Percentiles rank a stretch among this genome's conserved stretches.
These are phyloP conservation scores for Steinernema scapterisci DNA, from an alignment of 2,888 invertebrate species.

Conservation along the genomic window DNA sequence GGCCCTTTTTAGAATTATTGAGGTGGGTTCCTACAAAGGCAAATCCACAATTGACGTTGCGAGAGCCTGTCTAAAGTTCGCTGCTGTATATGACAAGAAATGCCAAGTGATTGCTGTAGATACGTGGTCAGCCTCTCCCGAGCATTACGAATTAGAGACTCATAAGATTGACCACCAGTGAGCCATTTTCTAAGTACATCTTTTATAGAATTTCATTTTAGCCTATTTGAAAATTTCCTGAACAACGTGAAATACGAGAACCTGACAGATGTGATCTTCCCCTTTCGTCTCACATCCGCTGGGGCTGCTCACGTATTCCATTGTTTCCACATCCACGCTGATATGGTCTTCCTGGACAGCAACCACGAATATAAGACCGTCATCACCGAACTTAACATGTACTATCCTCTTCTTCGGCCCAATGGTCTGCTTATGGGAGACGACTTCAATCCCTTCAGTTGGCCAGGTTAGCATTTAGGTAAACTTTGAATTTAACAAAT, in stretches of 20 bases:
- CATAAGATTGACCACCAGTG: not conserved
- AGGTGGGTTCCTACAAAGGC: not conserved
- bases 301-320: constrained; percentile 11
- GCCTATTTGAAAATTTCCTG: not conserved
- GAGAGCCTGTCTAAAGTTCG: not conserved
- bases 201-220: not conserved
- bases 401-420: not conserved
- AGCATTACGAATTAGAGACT: not conserved
- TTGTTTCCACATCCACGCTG: constrained; percentile 13
- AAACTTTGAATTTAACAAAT: not conserved
- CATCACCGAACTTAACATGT: constrained; percentile 9
- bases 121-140: not conserved
- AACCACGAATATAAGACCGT: constrained; percentile 10
- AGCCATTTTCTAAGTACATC: not conserved
- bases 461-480: not conserved
- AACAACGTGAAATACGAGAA: constrained; percentile 4
- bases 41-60: not conserved
- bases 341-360: constrained; percentile 19
- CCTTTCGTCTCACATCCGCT: not conserved
- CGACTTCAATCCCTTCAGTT: not conserved
- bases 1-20: not conserved
- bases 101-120: not conserved
- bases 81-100: not conserved
- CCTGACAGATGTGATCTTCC: constrained; percentile 5
- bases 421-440: not conserved